These are phyloP conservation scores for Rotaria sp. DNA, from an alignment of 2,888 invertebrate species.

Conservation along the genomic window DNA sequence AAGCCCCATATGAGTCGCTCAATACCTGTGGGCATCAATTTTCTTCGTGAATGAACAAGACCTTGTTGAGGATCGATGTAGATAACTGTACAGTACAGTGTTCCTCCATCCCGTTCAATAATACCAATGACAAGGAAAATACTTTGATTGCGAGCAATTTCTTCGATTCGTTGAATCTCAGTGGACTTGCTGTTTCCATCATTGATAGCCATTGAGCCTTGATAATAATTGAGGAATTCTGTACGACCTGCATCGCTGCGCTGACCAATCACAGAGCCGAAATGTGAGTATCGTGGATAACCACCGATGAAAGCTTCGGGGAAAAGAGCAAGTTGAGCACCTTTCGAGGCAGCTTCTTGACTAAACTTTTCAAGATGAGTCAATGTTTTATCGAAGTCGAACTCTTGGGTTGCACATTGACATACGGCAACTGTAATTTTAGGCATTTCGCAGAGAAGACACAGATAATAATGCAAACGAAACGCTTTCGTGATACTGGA, in stretches of 20 bases:
- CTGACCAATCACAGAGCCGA: neutral
- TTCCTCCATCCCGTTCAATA: neutral
- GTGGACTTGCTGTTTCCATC: neutral
- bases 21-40: neutral
- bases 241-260: neutral
- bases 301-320: conserved; percentile 11
- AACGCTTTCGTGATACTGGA: too few species aligned
- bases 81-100: neutral
- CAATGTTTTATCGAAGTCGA: neutral
- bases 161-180: neutral
- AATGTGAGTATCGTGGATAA: neutral
- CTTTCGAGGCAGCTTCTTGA: neutral
- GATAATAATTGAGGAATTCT: neutral
- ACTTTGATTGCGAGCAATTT: neutral
- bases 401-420: conserved; percentile 9
- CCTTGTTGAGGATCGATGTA: neutral
- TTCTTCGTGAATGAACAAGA: neutral
- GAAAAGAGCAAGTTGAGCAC: conserved; percentile 3
- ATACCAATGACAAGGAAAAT: neutral
- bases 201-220: neutral
- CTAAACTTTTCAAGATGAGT: neutral
- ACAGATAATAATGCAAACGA: too few species aligned
- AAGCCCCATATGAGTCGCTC: neutral
- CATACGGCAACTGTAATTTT: conserved; percentile 11
- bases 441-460: neutral